Conservation (phyloP, 2,888 invertebrate species). For the Cosmorhoe ocellata region DNA sequence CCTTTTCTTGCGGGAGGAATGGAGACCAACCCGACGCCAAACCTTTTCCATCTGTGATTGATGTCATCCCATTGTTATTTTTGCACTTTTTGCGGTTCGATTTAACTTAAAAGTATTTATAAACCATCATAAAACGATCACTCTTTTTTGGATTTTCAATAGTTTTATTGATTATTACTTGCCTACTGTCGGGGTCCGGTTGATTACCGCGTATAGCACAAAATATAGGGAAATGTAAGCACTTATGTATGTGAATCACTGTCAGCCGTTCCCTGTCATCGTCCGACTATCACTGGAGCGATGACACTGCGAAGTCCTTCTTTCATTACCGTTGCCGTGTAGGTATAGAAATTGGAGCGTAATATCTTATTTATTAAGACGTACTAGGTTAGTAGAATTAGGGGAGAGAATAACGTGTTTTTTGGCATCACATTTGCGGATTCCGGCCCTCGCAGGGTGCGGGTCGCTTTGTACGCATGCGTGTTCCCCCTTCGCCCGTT, state of each 20-base stretch:
- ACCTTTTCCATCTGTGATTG: slow-evolving; percentile 81
- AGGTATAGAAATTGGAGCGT: slow-evolving; percentile 52
- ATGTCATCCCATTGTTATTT: slow-evolving; percentile 78
- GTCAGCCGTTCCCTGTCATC: slow-evolving; percentile 68
- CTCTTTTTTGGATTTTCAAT: not conserved
- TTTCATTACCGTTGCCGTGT: slow-evolving; percentile 26
- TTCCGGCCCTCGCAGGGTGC: slow-evolving; percentile 77
- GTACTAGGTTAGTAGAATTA: slow-evolving; percentile 78
- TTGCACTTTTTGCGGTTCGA: slow-evolving; percentile 28
- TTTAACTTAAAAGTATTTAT: too few relatives aligned
- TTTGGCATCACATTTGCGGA: slow-evolving; percentile 76
- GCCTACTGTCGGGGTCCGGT: slow-evolving; percentile 8
- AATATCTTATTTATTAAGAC: slow-evolving; percentile 67
- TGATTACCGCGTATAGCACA: slow-evolving; percentile 40
- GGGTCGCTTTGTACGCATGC: slow-evolving; percentile 71
- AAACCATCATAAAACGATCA: not conserved
- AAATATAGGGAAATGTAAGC: slow-evolving; percentile 40
- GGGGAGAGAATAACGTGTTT: slow-evolving; percentile 80
- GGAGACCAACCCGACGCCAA: slow-evolving; percentile 82
- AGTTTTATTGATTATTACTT: slow-evolving; percentile 21
- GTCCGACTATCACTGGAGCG: slow-evolving; percentile 40
- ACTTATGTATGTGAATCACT: slow-evolving; percentile 53
- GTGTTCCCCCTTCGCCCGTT: slow-evolving; percentile 69
- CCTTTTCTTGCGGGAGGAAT: slow-evolving; percentile 82
- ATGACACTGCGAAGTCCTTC: slow-evolving; percentile 12